Evolutionary conservation across 2,888 invertebrate species (phyloP).

Genomic region (Pyrocoelia pectoralis): DNA sequence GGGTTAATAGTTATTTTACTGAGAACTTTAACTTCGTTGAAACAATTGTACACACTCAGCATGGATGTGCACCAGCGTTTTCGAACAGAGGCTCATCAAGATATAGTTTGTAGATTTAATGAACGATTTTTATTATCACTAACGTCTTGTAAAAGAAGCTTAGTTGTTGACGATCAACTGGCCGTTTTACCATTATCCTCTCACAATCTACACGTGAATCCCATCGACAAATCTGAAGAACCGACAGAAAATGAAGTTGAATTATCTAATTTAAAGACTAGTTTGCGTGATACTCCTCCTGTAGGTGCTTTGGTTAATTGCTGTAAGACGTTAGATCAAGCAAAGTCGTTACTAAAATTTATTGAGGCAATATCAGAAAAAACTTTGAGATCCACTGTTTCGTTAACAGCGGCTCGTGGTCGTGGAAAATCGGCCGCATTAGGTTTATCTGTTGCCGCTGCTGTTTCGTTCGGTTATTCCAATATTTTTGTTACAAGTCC

Average conservation of each 20-base stretch:
- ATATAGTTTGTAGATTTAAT: slow-evolving; percentile 93
- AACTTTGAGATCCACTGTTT: slow-evolving; percentile 85
- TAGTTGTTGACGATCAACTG: slow-evolving; percentile 94
- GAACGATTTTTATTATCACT: slow-evolving; percentile 94
- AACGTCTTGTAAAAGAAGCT: slow-evolving; percentile 84
- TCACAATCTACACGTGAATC: slow-evolving; percentile 81
- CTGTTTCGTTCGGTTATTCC: slow-evolving; percentile 81
- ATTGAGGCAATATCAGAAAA: slow-evolving; percentile 96
- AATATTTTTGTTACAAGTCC: slow-evolving; percentile 98
- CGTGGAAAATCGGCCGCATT: slow-evolving; percentile 98
- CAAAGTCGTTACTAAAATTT: slow-evolving; percentile 89
- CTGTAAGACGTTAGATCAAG: slow-evolving; percentile 95
- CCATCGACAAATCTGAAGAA: slow-evolving; percentile 67
- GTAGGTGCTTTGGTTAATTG: slow-evolving; percentile 87
- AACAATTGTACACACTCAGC: slow-evolving; percentile 93
- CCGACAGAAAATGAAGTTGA: slow-evolving; percentile 65
- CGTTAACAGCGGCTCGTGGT: slow-evolving; percentile 95
- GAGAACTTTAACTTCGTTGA: slow-evolving; percentile 84
- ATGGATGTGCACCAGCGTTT: slow-evolving; percentile 99
- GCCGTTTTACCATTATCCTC: slow-evolving; percentile 93
- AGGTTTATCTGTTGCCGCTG: slow-evolving; percentile 89
- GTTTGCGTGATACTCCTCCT: slow-evolving; percentile 89
- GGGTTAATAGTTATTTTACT: slow-evolving; percentile 85
- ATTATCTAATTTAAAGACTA: slow-evolving; percentile 79
- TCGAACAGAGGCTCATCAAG: slow-evolving; percentile 93